These are phyloP conservation scores for Nothoprocta pentlandii DNA, from an alignment of 2,113 vertebrate genomes.

Conservation along the genomic window DNA sequence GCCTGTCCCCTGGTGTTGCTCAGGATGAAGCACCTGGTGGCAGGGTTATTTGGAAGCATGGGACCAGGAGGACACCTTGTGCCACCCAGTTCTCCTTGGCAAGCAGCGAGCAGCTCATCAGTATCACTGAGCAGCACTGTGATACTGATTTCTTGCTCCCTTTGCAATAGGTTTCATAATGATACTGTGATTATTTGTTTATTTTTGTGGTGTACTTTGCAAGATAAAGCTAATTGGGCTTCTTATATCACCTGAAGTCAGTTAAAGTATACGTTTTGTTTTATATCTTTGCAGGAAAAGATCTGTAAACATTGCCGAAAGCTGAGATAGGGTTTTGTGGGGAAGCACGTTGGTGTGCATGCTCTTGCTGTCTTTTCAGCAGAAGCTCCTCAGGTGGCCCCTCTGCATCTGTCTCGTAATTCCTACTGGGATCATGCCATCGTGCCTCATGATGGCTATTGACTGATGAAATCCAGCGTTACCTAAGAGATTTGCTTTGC, in stretches of 20 bases:
- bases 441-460: fast-evolving
- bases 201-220: not conserved
- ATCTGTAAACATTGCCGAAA: fast-evolving
- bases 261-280: not conserved
- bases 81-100: not conserved
- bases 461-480: not conserved
- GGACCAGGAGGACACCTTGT: fast-evolving
- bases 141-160: too few species aligned
- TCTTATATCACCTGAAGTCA: not conserved
- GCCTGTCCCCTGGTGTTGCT: not conserved
- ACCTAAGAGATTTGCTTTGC: fast-evolving
- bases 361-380: not conserved
- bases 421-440: not conserved
- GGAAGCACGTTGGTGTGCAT: not conserved
- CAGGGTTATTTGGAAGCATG: not conserved
- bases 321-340: not conserved
- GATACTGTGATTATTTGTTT: not conserved
- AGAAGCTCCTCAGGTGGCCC: not conserved
- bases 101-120: not conserved
- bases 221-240: not conserved
- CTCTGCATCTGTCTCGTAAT: not conserved
- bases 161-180: not conserved
- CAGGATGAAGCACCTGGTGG: not conserved
- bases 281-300: not conserved
- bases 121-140: too few species aligned